Percentiles rank a stretch among this genome's conserved stretches.
Evolutionary conservation across 2,888 invertebrate species (phyloP).

Genomic region (Eristalis tenax): DNA sequence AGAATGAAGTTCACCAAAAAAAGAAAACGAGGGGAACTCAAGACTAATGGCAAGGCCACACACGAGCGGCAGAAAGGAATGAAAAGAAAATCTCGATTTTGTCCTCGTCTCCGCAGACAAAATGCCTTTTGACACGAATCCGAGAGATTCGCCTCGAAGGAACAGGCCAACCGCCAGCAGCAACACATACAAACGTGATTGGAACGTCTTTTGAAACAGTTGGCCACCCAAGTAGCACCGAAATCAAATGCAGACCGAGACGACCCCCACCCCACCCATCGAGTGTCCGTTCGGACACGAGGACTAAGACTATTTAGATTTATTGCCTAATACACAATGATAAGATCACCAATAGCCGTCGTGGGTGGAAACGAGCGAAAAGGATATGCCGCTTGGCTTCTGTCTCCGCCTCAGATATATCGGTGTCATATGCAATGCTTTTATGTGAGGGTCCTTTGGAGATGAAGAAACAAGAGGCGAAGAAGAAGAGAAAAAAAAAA

Average conservation of each 20-base stretch:
- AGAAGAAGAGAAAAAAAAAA: neutral
- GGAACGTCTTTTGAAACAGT: slow-evolving; percentile 28
- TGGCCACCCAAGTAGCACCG: slow-evolving; percentile 20
- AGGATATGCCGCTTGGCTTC: slow-evolving; percentile 44
- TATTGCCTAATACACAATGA: slow-evolving; percentile 67
- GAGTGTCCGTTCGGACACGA: slow-evolving; percentile 4
- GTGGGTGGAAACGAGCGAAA: slow-evolving; percentile 28
- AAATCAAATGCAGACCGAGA: slow-evolving; percentile 45
- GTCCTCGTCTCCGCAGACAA: slow-evolving; percentile 21
- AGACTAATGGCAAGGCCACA: neutral
- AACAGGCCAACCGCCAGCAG: neutral
- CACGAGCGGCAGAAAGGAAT: neutral
- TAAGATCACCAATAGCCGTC: slow-evolving; percentile 63
- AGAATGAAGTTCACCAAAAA: neutral
- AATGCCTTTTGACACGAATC: slow-evolving; percentile 70
- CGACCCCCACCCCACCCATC: neutral
- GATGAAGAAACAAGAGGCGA: neutral
- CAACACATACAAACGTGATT: slow-evolving; percentile 21
- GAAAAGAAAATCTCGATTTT: slow-evolving; percentile 2
- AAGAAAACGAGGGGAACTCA: neutral
- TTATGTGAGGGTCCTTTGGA: slow-evolving; percentile 31
- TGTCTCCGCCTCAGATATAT: slow-evolving; percentile 48
- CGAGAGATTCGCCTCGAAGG: slow-evolving; percentile 20
- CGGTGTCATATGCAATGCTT: slow-evolving; percentile 61
- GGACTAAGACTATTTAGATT: slow-evolving; percentile 65